These are phyloP conservation scores for Orchestes rusci DNA, from an alignment of 2,888 invertebrate species.

Conservation along the genomic window DNA sequence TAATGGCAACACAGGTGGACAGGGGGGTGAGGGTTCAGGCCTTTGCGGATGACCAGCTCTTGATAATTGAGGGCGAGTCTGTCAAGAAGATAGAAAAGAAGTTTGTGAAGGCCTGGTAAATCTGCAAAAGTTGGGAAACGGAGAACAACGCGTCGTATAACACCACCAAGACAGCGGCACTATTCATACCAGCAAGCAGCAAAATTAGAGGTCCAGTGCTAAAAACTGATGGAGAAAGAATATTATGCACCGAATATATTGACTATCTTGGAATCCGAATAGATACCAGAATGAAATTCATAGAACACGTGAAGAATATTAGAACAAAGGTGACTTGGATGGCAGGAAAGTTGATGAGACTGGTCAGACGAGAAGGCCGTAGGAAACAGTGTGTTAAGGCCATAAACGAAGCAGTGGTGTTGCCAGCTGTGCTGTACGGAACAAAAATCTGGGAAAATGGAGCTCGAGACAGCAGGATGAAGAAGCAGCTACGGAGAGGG, in stretches of 20 bases:
- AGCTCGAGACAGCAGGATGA: conserved; percentile 13
- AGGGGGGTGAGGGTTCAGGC: conserved; percentile 1
- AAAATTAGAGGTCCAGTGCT: conserved; percentile 13
- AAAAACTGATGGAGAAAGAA: conserved; percentile 6
- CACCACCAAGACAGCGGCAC: conserved; percentile 18
- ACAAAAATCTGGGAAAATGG: conserved; percentile 25
- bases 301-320: conserved; percentile 5
- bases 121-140: conserved; percentile 20
- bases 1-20: background rate
- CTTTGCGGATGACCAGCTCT: conserved; percentile 5
- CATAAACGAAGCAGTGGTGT: conserved; percentile 11
- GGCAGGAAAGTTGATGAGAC: too few relatives aligned
- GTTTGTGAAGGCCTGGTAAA: conserved; percentile 20
- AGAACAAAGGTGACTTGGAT: background rate
- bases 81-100: conserved; percentile 15
- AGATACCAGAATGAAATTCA: too few relatives aligned
- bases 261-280: conserved; percentile 20
- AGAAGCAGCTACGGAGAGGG: conserved; percentile 18
- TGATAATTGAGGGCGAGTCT: too few relatives aligned
- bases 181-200: conserved; percentile 14
- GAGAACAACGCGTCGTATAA: conserved; percentile 21
- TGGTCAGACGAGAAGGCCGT: too few relatives aligned
- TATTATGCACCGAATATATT: conserved; percentile 3
- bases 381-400: too few relatives aligned
- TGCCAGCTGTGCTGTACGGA: conserved; percentile 18